phyloP scores from a whole-genome alignment of 2,888 invertebrate genomes.

The Incurvaria masculella region DNA sequence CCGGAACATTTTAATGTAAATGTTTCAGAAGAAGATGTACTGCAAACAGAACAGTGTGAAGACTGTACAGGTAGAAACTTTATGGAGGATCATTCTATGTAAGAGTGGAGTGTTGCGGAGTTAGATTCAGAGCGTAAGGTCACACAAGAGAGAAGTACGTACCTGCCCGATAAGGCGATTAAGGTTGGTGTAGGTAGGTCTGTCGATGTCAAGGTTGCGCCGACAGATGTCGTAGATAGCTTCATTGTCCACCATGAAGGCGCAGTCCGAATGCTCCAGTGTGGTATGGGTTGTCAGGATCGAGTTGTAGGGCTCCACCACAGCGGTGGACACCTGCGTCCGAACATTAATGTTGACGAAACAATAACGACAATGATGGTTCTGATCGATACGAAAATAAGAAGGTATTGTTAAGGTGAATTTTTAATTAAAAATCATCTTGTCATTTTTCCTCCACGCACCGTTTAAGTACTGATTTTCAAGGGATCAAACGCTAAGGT shows the following conservation, averaged over 20 bases:
- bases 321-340: conserved; percentile 75
- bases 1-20: neutral
- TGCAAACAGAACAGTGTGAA: too few relatives aligned
- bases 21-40: neutral
- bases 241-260: conserved; percentile 92
- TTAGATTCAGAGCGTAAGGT: neutral
- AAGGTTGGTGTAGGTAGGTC: conserved; percentile 83
- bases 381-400: too few relatives aligned
- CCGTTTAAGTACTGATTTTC: too few relatives aligned
- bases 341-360: too few relatives aligned
- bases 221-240: conserved; percentile 88
- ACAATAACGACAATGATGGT: too few relatives aligned
- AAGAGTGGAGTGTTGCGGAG: neutral
- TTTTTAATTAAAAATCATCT: too few relatives aligned
- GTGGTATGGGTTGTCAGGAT: conserved; percentile 92
- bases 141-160: conserved; percentile 5
- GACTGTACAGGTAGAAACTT: neutral
- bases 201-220: conserved; percentile 79
- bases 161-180: conserved; percentile 81
- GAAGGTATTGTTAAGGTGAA: too few relatives aligned
- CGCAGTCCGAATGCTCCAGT: conserved; percentile 81
- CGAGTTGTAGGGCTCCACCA: conserved; percentile 89
- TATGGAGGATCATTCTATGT: neutral
- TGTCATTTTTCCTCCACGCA: too few relatives aligned
- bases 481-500: too few relatives aligned